These are phyloP conservation scores for Ciconia boyciana DNA, from an alignment of 2,113 vertebrate genomes.

Conservation along the genomic window DNA sequence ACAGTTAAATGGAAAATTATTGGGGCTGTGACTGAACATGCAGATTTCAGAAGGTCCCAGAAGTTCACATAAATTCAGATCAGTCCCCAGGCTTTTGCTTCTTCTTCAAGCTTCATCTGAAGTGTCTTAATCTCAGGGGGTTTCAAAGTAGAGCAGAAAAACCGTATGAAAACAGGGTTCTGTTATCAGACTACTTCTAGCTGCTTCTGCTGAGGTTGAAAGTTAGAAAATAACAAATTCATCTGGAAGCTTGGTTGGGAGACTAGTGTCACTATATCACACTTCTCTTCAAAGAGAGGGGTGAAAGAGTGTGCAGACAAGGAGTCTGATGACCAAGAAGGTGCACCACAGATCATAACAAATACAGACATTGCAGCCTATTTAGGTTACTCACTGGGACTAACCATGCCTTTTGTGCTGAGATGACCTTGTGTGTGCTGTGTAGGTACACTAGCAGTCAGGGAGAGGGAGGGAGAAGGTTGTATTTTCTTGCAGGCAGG, in stretches of 20 bases:
- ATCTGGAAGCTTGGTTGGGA: neutral
- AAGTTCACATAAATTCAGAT: neutral
- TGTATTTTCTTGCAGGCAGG: neutral
- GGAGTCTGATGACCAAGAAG: neutral
- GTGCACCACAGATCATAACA: neutral
- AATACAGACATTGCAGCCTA: neutral
- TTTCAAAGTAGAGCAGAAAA: constrained; percentile 3
- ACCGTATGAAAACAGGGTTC: neutral
- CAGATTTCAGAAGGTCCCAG: neutral
- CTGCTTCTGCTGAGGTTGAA: neutral
- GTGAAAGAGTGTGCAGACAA: neutral
- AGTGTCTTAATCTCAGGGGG: neutral
- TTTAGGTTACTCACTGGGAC: neutral
- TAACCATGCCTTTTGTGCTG: neutral
- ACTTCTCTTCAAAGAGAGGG: neutral
- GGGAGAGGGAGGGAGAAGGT: neutral
- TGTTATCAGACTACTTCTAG: neutral
- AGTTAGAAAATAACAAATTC: neutral
- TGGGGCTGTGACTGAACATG: neutral
- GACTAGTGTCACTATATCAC: neutral
- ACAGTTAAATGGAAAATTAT: neutral
- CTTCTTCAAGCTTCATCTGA: neutral
- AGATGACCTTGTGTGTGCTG: neutral
- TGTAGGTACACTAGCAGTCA: neutral
- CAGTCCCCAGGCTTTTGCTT: neutral